These are phyloP conservation scores for Clamator glandarius DNA, from an alignment of 2,797 vertebrate genomes.

Conservation along the genomic window DNA sequence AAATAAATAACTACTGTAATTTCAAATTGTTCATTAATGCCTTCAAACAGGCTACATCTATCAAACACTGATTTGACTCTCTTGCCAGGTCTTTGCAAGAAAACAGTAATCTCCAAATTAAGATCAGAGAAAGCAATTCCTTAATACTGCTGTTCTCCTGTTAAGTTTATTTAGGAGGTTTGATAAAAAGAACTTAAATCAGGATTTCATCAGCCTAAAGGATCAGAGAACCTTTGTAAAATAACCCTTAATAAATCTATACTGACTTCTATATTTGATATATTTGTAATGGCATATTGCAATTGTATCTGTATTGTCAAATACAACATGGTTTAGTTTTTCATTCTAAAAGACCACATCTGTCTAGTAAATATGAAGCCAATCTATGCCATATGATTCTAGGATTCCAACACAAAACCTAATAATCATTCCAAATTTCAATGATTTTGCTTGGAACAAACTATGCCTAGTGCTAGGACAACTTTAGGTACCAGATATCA, in stretches of 20 bases:
- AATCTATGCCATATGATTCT: not conserved
- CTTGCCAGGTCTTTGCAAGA: conserved; percentile 3
- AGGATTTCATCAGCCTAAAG: conserved; percentile 34
- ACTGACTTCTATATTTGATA: not conserved
- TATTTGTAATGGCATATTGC: not conserved
- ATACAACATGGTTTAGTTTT: not conserved
- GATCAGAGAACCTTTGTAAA: conserved; percentile 48
- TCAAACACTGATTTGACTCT: conserved; percentile 22
- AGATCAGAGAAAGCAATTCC: conserved; percentile 39
- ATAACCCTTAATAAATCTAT: conserved; percentile 44
- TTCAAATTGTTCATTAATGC: conserved; percentile 5
- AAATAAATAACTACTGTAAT: conserved; percentile 34
- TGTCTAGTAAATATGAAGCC: not conserved
- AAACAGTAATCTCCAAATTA: conserved; percentile 43
- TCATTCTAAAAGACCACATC: not conserved
- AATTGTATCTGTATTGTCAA: not conserved
- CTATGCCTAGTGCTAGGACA: not conserved
- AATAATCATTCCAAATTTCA: not conserved
- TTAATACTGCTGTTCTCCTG: conserved; percentile 27
- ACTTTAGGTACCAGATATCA: not conserved
- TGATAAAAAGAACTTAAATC: conserved; percentile 60
- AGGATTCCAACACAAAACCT: not conserved
- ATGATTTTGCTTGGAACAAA: not conserved
- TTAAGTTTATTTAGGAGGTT: conserved; percentile 49
- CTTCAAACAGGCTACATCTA: not conserved